A percentile compares a stretch with the other conserved stretches of the same genome.
phyloP scores from a whole-genome alignment of 2,797 vertebrate species.

The Ctenochaetus hawaiiensis region DNA sequence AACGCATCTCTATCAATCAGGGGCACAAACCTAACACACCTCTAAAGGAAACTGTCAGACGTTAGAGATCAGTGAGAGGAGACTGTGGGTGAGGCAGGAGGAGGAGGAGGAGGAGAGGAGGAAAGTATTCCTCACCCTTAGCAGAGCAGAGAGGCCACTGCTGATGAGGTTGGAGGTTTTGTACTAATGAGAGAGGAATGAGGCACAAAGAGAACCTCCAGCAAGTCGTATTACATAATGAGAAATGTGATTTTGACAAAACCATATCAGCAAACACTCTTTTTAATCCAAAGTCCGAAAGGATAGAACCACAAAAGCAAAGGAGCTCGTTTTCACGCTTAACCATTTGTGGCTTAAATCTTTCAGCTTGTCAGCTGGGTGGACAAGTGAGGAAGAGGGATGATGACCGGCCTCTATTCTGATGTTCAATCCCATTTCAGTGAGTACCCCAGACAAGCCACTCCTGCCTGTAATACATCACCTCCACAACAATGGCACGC shows the following conservation, averaged over 20 bases:
- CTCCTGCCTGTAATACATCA: slow-evolving; percentile 85
- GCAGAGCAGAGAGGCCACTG: slow-evolving; percentile 46
- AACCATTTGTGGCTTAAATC: slow-evolving; percentile 77
- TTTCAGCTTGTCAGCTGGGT: slow-evolving; percentile 76
- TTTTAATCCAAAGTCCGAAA: slow-evolving; percentile 39
- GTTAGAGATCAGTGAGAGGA: slow-evolving; percentile 47
- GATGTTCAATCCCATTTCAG: slow-evolving; percentile 85
- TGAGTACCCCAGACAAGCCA: slow-evolving; percentile 84
- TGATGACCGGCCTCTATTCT: slow-evolving; percentile 79
- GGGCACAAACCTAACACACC: slow-evolving; percentile 65
- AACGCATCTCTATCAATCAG: slow-evolving; percentile 94
- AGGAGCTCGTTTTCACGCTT: slow-evolving; percentile 53
- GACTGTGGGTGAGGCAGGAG: slow-evolving; percentile 5
- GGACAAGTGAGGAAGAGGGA: slow-evolving; percentile 84
- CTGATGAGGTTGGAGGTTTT: slow-evolving; percentile 69
- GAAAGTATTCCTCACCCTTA: slow-evolving; percentile 39
- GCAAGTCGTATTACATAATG: slow-evolving; percentile 18
- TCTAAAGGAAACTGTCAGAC: slow-evolving; percentile 55
- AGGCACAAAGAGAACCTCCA: slow-evolving; percentile 47
- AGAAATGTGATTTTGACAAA: slow-evolving; percentile 24
- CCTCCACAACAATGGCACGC: slow-evolving; percentile 84
- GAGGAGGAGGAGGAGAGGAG: slow-evolving; percentile 1
- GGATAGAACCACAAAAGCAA: slow-evolving; percentile 46
- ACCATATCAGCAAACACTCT: slow-evolving; percentile 20
- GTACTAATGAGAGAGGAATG: slow-evolving; percentile 64